A percentile compares a stretch with the other conserved stretches of the same genome.
Evolutionary conservation across 23 tunicate species (phyloP).

Genomic region (Styela clava): DNA sequence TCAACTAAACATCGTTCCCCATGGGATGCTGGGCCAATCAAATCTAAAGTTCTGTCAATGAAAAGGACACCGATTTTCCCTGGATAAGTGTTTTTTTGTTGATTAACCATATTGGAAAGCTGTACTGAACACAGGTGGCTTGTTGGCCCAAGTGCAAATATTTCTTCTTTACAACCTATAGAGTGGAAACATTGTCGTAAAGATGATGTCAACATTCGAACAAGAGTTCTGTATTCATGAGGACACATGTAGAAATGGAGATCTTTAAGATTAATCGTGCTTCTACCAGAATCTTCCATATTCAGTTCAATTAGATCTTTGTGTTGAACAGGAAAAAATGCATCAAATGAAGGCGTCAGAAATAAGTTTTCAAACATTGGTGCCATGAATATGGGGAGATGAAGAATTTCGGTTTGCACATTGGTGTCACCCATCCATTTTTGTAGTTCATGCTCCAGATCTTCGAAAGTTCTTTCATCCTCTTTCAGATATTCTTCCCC

Average conservation of each 20-base stretch:
- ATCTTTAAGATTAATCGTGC: conserved; percentile 29
- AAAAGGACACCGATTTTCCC: conserved; percentile 27
- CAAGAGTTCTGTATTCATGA: conserved; percentile 26
- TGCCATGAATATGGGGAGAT: conserved; percentile 54
- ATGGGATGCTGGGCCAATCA: conserved; percentile 17
- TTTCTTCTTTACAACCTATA: conserved; percentile 51
- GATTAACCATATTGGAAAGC: conserved; percentile 40
- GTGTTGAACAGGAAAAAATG: conserved; percentile 32
- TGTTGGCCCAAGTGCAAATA: conserved; percentile 49
- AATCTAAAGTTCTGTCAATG: conserved; percentile 45
- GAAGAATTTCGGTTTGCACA: conserved; percentile 30
- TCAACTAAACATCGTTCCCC: conserved; percentile 36
- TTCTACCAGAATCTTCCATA: conserved; percentile 32
- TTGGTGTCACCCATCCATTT: conserved; percentile 50
- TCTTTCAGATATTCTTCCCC: conserved; percentile 19
- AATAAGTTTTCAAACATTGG: conserved; percentile 23
- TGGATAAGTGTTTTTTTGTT: conserved; percentile 30
- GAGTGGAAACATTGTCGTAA: conserved; percentile 37
- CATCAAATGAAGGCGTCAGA: conserved; percentile 41
- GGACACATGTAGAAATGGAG: conserved; percentile 67
- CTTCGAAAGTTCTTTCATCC: conserved; percentile 1
- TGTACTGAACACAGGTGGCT: conserved; percentile 40
- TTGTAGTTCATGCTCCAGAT: conserved; percentile 24
- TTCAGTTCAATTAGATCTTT: conserved; percentile 37
- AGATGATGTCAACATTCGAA: conserved; percentile 27